phyloP scores from a whole-genome alignment of 2,888 invertebrate species.

The Lumbricus terrestris region DNA sequence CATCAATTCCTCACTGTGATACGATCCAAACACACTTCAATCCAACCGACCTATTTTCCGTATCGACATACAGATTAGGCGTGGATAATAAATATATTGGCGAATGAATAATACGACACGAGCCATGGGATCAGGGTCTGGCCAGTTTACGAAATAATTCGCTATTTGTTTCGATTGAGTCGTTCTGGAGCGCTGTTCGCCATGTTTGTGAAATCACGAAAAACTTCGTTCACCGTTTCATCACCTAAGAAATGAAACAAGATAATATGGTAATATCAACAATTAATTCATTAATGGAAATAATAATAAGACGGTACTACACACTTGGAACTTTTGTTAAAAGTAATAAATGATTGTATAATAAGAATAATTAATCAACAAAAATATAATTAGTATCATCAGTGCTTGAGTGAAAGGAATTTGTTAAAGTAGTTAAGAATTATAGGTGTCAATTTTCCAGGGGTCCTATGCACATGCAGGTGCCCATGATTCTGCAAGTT shows the following conservation, averaged over 20 bases:
- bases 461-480: too few species aligned
- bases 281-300: not conserved
- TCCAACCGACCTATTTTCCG: not conserved
- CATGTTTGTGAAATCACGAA: slow-evolving; percentile 73
- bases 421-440: too few species aligned
- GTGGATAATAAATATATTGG: not conserved
- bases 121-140: not conserved
- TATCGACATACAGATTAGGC: not conserved
- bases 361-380: too few species aligned
- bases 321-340: too few species aligned
- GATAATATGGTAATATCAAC: not conserved
- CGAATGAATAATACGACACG: not conserved
- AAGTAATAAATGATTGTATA: not conserved
- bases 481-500: too few species aligned
- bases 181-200: slow-evolving; percentile 58
- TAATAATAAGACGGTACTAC: too few species aligned
- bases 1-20: not conserved
- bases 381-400: too few species aligned
- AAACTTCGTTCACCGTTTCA: slow-evolving; percentile 70
- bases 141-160: not conserved
- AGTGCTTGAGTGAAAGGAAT: too few species aligned
- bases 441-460: too few species aligned
- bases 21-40: not conserved
- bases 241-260: slow-evolving; percentile 45
- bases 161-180: slow-evolving; percentile 43